Conservation (phyloP, 1,140 invertebrate species). For the Idris sp. region DNA sequence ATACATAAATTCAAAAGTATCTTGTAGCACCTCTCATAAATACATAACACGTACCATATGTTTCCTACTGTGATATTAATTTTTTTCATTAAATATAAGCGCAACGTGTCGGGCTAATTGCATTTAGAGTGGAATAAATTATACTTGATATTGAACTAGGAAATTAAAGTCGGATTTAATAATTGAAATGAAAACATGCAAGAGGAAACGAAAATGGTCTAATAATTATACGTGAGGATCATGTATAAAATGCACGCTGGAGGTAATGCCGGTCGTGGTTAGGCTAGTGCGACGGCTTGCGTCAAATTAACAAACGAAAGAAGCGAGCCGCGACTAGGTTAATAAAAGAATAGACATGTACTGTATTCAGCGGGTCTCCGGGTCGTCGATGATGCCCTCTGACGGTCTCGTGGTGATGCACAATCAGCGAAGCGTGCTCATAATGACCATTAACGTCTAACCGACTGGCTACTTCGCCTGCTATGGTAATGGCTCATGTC, state of each 20-base stretch:
- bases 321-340: constrained; percentile 70
- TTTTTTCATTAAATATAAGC: constrained; percentile 34
- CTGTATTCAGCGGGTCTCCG: constrained; percentile 71
- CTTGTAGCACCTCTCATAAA: constrained; percentile 8
- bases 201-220: constrained; percentile 51
- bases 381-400: constrained; percentile 77
- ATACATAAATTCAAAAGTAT: not conserved
- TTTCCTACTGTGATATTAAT: constrained; percentile 10
- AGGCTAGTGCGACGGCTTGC: constrained; percentile 62
- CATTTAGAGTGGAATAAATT: constrained; percentile 40
- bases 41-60: constrained; percentile 19
- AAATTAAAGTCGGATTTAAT: constrained; percentile 41
- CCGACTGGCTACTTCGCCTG: constrained; percentile 73
- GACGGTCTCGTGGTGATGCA: constrained; percentile 72
- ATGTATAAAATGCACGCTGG: constrained; percentile 48
- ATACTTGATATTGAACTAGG: constrained; percentile 49
- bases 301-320: constrained; percentile 75
- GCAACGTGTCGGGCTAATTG: constrained; percentile 39
- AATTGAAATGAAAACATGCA: constrained; percentile 56
- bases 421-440: constrained; percentile 77
- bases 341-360: constrained; percentile 72
- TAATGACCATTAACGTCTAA: constrained; percentile 78
- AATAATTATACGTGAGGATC: constrained; percentile 52
- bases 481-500: constrained; percentile 75
- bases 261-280: constrained; percentile 54